Evolutionary conservation across 2,888 invertebrate genomes (phyloP).

Genomic region (Argyresthia albistria): DNA sequence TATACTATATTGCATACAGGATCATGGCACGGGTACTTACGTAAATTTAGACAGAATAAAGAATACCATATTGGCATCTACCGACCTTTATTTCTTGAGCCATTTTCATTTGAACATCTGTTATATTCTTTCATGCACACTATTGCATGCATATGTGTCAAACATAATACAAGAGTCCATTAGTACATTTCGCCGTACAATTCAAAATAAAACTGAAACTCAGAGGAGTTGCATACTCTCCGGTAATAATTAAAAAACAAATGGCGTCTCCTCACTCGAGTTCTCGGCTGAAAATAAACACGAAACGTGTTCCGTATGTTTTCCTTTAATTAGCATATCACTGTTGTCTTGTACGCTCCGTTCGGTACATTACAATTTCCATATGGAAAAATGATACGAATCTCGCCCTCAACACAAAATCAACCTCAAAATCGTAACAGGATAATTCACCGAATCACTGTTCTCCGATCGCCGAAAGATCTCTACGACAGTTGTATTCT

Average conservation of each 20-base stretch:
- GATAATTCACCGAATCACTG: neutral
- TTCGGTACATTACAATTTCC: constrained; percentile 50
- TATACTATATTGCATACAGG: no score
- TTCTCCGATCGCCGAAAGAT: neutral
- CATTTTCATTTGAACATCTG: no score
- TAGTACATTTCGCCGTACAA: no score
- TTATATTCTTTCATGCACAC: no score
- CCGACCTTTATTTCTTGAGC: no score
- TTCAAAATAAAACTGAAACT: neutral
- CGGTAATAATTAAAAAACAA: constrained; percentile 26
- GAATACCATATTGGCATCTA: no score
- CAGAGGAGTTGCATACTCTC: neutral
- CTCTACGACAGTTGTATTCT: no score
- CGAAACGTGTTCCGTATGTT: constrained; percentile 46
- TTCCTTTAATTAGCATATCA: constrained; percentile 71
- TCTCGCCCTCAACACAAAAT: constrained; percentile 26
- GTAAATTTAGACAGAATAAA: no score
- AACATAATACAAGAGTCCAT: no score
- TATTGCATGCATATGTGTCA: no score
- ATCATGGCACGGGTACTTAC: no score
- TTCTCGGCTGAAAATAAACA: constrained; percentile 53
- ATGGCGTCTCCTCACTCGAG: constrained; percentile 27
- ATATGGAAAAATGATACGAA: constrained; percentile 69
- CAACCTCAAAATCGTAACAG: neutral
- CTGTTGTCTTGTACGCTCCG: constrained; percentile 62